phyloP scores from a whole-genome alignment of 1,140 invertebrate species.

The Ectropis grisescens region DNA sequence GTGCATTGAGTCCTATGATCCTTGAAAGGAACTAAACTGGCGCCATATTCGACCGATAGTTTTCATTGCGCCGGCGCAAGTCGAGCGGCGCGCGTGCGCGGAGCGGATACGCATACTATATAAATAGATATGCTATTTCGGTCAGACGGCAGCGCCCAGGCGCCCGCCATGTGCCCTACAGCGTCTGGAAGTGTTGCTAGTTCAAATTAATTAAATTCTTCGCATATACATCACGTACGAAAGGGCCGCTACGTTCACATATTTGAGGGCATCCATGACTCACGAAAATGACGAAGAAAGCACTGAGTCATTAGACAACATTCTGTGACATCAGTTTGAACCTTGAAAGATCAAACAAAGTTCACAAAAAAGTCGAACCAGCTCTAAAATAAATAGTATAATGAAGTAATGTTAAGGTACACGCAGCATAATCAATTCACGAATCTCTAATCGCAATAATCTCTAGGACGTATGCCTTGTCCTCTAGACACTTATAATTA shows the following conservation, averaged over 20 bases:
- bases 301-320: conserved; percentile 4
- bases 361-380: no score
- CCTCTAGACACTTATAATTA: no score
- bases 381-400: no score
- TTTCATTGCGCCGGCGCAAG: conserved; percentile 19
- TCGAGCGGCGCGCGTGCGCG: conserved; percentile 45
- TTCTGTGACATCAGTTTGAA: no score
- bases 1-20: no score
- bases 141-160: conserved; percentile 38
- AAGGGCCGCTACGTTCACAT: conserved; percentile 17
- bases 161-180: conserved; percentile 45
- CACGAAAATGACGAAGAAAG: conserved; percentile 3
- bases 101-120: conserved; percentile 52
- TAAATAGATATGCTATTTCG: conserved; percentile 61
- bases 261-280: conserved; percentile 2
- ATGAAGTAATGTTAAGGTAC: no score
- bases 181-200: conserved; percentile 34
- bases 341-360: no score
- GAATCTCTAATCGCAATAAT: no score
- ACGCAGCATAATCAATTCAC: no score
- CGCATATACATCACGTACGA: conserved; percentile 24
- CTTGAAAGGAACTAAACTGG: conserved; percentile 4
- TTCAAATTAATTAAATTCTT: conserved; percentile 42
- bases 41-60: conserved; percentile 24
- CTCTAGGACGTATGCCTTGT: no score